A percentile compares a stretch with the other conserved stretches of the same genome.
Conservation (phyloP, 2,888 invertebrate species). For the Amitus sp. region DNA sequence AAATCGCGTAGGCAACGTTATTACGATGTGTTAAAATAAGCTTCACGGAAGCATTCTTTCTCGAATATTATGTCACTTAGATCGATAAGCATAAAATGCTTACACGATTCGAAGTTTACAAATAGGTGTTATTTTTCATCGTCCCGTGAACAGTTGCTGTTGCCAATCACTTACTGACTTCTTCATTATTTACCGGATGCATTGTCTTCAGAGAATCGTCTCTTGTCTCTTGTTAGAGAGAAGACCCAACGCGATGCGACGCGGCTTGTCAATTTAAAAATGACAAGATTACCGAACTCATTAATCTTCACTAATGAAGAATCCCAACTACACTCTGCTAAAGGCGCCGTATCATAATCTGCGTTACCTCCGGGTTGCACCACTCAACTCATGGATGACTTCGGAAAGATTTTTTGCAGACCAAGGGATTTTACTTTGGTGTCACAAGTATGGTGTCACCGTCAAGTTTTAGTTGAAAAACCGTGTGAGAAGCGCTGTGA, state of each 20-base stretch:
- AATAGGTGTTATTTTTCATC: conserved; percentile 54
- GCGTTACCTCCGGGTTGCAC: neutral
- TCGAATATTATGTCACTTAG: conserved; percentile 2
- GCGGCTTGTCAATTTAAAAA: neutral
- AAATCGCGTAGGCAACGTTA: conserved; percentile 59
- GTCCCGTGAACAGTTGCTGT: conserved; percentile 36
- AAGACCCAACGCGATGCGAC: neutral
- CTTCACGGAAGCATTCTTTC: neutral
- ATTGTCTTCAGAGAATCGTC: neutral
- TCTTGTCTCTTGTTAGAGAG: neutral
- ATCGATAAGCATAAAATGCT: conserved; percentile 43
- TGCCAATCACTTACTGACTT: conserved; percentile 29
- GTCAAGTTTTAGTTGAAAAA: too few relatives aligned
- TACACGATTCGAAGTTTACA: conserved; percentile 32
- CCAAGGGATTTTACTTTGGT: too few relatives aligned
- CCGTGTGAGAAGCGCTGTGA: too few relatives aligned
- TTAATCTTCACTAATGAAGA: too few relatives aligned
- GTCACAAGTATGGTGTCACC: too few relatives aligned
- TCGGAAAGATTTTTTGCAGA: too few relatives aligned
- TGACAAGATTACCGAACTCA: too few relatives aligned
- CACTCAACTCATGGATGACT: too few relatives aligned
- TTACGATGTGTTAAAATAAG: conserved; percentile 55
- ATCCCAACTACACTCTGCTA: too few relatives aligned
- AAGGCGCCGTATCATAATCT: too few relatives aligned
- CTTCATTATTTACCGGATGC: too few relatives aligned